Base-by-base conservation (phyloP, 2,797 vertebrate species). In the Megalops cyprinoides region DNA sequence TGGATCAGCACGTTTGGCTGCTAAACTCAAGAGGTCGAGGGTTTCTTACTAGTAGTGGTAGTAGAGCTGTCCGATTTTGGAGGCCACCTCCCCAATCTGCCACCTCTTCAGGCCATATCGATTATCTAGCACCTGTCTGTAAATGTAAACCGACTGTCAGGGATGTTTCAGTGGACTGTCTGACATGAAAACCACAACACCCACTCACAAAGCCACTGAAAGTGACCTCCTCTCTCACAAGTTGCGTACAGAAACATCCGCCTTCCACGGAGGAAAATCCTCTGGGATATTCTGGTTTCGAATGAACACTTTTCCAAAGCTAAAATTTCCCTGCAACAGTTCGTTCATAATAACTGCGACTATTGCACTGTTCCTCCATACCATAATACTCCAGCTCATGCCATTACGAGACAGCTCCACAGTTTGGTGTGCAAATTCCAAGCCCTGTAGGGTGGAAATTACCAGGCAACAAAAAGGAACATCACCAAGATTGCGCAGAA, bases 11-110 rank as follows among this genome's bases (percentile, higher is more conserved):
- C 12, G 18, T 44, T 20, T 71, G 20, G 39, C 18, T 15, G 18
- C 10, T 14, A 10, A 53, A 53, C 51, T 14, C 0, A 53, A 12
- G 18, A 51, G 18, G 51, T 9, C 51, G 15, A 2, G 9, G 18
- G 4, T 4, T 25, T 95, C 97, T 97, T 96, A 99, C 98, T 99
- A 99, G 92, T 99, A 99, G 89, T 99, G 98, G 93, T 99, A 99
- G 92, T 99, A 99, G 71, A 99, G 96, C 90, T 99, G 98, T 86
- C 98, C 98, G 78, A 99, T 99, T 93, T 99, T 99, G 90, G 97
- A 99, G 73, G 98, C 98, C 76, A 99, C 98, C 91, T 99, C 98
- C 62, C 98, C 98, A 88, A 99, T 99, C 88, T 99, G 98, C 98
- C 98, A 99, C 87, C 98, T 95, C 94, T 99, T 99, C 91, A 99